Base-by-base conservation (phyloP, 2,113 vertebrate genomes). In the Ramphastos sulfuratus region DNA sequence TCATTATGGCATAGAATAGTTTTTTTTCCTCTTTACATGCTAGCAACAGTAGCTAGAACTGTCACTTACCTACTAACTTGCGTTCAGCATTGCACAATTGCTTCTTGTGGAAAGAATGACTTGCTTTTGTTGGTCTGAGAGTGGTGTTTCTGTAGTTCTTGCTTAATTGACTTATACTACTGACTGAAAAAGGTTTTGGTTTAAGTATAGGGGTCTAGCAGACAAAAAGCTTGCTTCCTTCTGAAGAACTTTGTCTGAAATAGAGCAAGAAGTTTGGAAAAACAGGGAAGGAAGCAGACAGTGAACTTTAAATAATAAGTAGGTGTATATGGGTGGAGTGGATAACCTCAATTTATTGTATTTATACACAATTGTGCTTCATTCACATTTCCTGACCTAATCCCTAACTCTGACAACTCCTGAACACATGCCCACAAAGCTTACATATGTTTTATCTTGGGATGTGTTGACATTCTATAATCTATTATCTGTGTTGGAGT, bases 371-470 rank as follows among this genome's bases (percentile, higher is more conserved):
- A 0, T 82, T 87, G 86, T 21, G 76, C 31, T 58, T 12, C 28
- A 7, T 55, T 75, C 5, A 9, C 42, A 11, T 9, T 82, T 10
- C 42, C 16, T 21, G 58, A 1, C 9, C 27, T 7, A 61, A 4
- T 70, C 8, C 4, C 70, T 12, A 58, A 74, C 3, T 3, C 9
- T 2, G 6, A 3, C 4, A 67, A 4, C 12, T 15, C 7, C 18
- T 11, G 6, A 82, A 31, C 16, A 72, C 64, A 81, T 15, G 2
- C 10, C 14, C 18, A 1, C 20, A 73, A 91, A 56, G 3, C 31
- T 60, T 83, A 66, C 35, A 12, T 71, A 15, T 2, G 1, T 65
- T 82, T 88, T 74, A 6, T 27, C 10, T 11, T 64, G 31, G 31
- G 63, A 31, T 72, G 35, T 20, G 5, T 27, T 71, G 35, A 15